Evolutionary conservation across 1,140 invertebrate genomes (phyloP), one percentile per base, ranked within the genome.

Genomic region (Drosophila asahinai): DNA sequence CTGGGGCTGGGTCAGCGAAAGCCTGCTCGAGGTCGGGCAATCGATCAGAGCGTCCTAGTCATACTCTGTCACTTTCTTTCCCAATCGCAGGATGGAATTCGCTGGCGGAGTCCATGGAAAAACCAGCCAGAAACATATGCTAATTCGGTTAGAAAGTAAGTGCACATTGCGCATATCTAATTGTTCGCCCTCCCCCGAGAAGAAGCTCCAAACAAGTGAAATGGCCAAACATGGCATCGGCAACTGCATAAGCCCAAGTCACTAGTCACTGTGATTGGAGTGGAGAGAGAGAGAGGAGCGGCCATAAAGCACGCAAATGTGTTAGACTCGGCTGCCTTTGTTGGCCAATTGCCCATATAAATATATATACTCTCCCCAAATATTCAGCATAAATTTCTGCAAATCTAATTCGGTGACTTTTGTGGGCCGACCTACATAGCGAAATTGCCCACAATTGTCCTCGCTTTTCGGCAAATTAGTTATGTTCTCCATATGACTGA

Each of bases 301-400:
- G 19, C 78, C 66, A 75, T 77, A 79, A 83, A 82, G 80, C 83
- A 77, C 77, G 80, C 80, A 87, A 87, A 87, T 87, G 83, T 89
- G 76, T 80, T 77, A 54, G 62, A 77, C 36, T 61, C 67, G 84
- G 66, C 77, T 80, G 82, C 72, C 81, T 78, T 87, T 87, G 71
- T 89, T 87, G 84, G 84, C 70, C 86, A 68, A 90, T 70, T 90
- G 86, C 81, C 86, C 81, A 87, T 87, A 86, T 86, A 89, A 36
- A 36, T 75, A 87, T 84, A 87, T 84, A 73, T 45, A 65, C 49
- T 25, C 48, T 42, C 42, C 36, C 67, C 61, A 54, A 83, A 72
- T 73, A 51, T 84, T 30, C 54, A 73, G 86, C 84, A 90, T 75
- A 87, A 78, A 83, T 89, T 87, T 83, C 61, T 71, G 33, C 33